Evolutionary conservation across 2,888 invertebrate species (phyloP).

Genomic region (Sisyra nigra): DNA sequence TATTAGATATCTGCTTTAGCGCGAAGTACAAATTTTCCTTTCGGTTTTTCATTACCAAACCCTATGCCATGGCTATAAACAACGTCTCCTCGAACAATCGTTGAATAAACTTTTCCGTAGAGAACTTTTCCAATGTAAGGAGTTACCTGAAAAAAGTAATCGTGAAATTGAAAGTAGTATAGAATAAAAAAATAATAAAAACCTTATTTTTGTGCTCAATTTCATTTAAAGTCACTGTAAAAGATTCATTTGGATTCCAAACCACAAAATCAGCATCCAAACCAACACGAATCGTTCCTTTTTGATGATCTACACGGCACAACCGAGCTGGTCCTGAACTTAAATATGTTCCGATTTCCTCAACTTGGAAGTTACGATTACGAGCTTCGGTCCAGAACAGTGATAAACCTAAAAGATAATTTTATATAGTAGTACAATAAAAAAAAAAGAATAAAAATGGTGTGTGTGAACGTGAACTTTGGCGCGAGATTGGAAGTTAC

Average conservation of each 20-base stretch:
- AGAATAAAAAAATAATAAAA: too few species aligned
- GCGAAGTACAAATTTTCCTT: conserved; percentile 25
- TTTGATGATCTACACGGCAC: conserved; percentile 39
- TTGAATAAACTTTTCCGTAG: conserved; percentile 44
- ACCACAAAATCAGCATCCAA: conserved; percentile 57
- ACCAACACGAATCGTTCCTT: conserved; percentile 43
- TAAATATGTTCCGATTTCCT: conserved; percentile 39
- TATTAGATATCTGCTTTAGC: too few species aligned
- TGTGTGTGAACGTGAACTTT: too few species aligned
- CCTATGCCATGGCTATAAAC: conserved; percentile 33
- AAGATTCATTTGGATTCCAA: conserved; percentile 47
- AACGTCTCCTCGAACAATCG: conserved; percentile 45
- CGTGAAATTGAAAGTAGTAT: too few species aligned
- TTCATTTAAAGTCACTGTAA: conserved; percentile 35
- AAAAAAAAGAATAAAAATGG: not conserved
- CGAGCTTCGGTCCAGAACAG: conserved; percentile 50
- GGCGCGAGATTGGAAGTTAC: too few species aligned
- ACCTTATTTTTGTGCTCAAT: conserved; percentile 56
- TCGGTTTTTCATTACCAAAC: conserved; percentile 22
- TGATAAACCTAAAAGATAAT: conserved; percentile 41
- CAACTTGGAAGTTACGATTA: conserved; percentile 33
- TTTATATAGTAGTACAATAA: conserved; percentile 6
- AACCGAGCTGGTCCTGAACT: conserved; percentile 42
- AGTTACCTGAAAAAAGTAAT: conserved; percentile 33
- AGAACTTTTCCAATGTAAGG: conserved; percentile 45